Conservation (phyloP, 2,888 invertebrate species). For the Steinernema carpocapsae region DNA sequence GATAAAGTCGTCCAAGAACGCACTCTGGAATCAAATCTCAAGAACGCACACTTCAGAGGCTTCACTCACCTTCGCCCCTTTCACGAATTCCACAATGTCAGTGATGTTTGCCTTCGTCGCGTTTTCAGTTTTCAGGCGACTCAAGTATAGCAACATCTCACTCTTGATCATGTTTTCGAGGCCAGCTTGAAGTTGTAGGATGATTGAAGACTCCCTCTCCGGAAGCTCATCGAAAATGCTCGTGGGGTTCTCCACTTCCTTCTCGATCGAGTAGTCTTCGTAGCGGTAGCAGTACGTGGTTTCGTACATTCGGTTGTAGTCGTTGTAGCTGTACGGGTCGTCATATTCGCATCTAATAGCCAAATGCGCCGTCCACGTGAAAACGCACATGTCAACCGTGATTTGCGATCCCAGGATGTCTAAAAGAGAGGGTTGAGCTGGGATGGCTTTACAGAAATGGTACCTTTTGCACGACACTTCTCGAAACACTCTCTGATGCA, state of each 20-base stretch:
- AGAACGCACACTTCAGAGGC: no score
- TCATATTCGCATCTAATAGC: constrained; percentile 20
- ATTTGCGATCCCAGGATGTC: constrained; percentile 38
- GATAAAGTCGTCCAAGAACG: constrained; percentile 9
- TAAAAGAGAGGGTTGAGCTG: background rate
- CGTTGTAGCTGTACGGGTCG: background rate
- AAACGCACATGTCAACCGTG: constrained; percentile 50
- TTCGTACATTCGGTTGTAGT: constrained; percentile 15
- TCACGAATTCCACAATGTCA: constrained; percentile 10
- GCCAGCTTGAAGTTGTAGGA: constrained; percentile 40
- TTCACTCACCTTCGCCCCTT: background rate
- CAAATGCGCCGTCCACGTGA: constrained; percentile 47
- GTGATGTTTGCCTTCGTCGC: constrained; percentile 12
- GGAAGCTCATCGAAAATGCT: constrained; percentile 2
- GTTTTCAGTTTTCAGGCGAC: constrained; percentile 14
- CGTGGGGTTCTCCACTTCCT: background rate
- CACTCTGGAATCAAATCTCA: background rate
- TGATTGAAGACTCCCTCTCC: constrained; percentile 33
- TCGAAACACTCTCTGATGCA: constrained; percentile 45
- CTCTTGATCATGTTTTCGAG: constrained; percentile 42
- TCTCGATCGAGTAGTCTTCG: constrained; percentile 37
- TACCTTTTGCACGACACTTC: background rate
- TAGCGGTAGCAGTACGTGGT: background rate
- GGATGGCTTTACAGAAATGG: background rate
- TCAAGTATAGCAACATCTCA: constrained; percentile 43